phyloP scores from a whole-genome alignment of 2,888 invertebrate species.

The Acrobasis consociella region DNA sequence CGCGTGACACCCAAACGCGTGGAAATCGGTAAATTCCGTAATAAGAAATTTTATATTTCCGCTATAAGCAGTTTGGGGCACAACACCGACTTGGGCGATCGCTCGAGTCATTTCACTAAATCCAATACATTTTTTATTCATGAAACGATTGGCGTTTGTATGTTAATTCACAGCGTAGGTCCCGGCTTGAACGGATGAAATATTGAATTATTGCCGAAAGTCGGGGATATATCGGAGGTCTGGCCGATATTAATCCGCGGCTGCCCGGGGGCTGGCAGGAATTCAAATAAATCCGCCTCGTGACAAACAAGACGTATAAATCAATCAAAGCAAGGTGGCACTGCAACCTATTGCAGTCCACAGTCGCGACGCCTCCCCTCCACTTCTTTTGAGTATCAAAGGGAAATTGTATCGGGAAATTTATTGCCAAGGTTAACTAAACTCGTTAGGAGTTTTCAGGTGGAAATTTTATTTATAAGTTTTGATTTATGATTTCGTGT shows the following conservation, averaged over 20 bases:
- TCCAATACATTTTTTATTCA: slow-evolving; percentile 83
- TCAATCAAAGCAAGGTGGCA: slow-evolving; percentile 81
- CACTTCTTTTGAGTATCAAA: slow-evolving; percentile 55
- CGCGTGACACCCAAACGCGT: slow-evolving; percentile 45
- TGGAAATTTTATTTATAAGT: slow-evolving; percentile 67
- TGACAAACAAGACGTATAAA: slow-evolving; percentile 84
- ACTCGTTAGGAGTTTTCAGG: slow-evolving; percentile 74
- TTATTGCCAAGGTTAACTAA: slow-evolving; percentile 76
- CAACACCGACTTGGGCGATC: slow-evolving; percentile 59
- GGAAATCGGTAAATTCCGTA: slow-evolving; percentile 46
- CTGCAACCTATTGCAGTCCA: slow-evolving; percentile 69
- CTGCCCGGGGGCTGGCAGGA: slow-evolving; percentile 76
- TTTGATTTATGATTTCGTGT: slow-evolving; percentile 63
- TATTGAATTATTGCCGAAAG: slow-evolving; percentile 81
- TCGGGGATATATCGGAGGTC: slow-evolving; percentile 77
- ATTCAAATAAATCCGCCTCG: slow-evolving; percentile 81
- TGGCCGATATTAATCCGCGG: slow-evolving; percentile 80
- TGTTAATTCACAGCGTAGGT: slow-evolving; percentile 79
- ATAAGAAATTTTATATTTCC: slow-evolving; percentile 69
- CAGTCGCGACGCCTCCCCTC: slow-evolving; percentile 46
- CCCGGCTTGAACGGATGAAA: slow-evolving; percentile 76
- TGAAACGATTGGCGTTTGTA: slow-evolving; percentile 83
- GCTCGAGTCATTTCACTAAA: slow-evolving; percentile 78
- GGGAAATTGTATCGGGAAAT: slow-evolving; percentile 77
- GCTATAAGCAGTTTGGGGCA: slow-evolving; percentile 62